Conservation (phyloP, 2,113 vertebrate genomes). For the Hippocampus mohnikei region DNA sequence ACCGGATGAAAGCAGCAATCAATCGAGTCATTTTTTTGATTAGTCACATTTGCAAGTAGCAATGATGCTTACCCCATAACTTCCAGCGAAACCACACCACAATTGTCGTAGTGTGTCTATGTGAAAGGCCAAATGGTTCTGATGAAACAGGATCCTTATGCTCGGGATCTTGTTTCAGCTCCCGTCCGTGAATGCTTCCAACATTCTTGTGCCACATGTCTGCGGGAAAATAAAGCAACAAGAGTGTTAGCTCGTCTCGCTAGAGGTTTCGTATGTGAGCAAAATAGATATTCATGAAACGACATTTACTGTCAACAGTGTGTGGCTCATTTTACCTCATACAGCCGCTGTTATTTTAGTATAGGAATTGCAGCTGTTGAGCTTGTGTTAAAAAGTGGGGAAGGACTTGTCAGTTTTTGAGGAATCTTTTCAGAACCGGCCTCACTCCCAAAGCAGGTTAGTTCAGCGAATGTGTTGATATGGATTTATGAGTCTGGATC, state of each 20-base stretch:
- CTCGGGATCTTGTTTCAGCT: conserved; percentile 37
- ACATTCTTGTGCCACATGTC: background rate
- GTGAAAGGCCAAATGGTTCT: background rate
- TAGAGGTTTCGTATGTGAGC: background rate
- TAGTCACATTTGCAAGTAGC: too few relatives aligned
- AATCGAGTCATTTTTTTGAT: too few relatives aligned
- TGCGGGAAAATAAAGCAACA: background rate
- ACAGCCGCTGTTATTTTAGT: background rate
- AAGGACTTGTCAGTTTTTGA: background rate
- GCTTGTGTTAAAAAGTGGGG: background rate
- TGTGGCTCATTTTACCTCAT: background rate
- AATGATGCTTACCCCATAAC: too few relatives aligned
- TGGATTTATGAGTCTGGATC: background rate
- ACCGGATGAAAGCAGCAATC: too few relatives aligned
- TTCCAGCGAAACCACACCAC: background rate
- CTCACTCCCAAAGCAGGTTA: conserved; percentile 11
- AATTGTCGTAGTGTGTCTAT: background rate
- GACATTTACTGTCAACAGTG: background rate
- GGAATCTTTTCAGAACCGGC: background rate
- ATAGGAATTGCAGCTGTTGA: background rate
- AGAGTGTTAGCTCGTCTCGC: background rate
- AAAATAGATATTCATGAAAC: background rate
- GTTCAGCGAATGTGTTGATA: conserved; percentile 11
- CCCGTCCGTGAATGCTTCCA: background rate
- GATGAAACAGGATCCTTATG: background rate